Evolutionary conservation across 2,888 invertebrate genomes (phyloP).

Genomic region (Ypsolopha scabrella): DNA sequence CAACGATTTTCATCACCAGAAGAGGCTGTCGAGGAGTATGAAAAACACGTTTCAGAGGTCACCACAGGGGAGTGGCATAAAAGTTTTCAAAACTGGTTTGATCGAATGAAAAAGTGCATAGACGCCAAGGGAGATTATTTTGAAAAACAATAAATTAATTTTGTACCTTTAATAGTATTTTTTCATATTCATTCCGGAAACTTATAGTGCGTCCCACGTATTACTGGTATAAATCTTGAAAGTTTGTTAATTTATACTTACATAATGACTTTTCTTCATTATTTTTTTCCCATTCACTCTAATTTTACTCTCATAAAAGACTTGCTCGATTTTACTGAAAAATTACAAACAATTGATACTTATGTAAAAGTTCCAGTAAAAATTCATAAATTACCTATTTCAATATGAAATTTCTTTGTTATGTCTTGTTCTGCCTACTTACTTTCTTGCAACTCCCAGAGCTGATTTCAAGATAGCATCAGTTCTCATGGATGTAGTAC

Average conservation of each 20-base stretch:
- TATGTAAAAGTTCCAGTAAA: not conserved
- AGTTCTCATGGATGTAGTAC: conserved; percentile 75
- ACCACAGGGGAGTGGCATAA: too few relatives aligned
- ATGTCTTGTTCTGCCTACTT: conserved; percentile 25
- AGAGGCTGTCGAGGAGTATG: too few relatives aligned
- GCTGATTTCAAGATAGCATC: conserved; percentile 79
- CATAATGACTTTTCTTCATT: conserved; percentile 78
- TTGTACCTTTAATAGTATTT: too few relatives aligned
- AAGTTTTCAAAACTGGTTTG: too few relatives aligned
- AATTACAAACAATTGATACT: conserved; percentile 8
- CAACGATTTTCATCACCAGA: too few relatives aligned
- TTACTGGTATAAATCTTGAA: too few relatives aligned
- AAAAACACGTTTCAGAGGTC: too few relatives aligned
- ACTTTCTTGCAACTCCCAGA: conserved; percentile 80
- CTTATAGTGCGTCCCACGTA: too few relatives aligned
- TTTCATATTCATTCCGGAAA: too few relatives aligned
- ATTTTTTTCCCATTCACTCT: conserved; percentile 83
- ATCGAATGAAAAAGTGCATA: too few relatives aligned
- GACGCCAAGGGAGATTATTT: too few relatives aligned
- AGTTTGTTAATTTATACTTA: conserved; percentile 51
- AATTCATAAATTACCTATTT: not conserved
- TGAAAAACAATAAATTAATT: too few relatives aligned
- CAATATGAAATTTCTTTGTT: not conserved
- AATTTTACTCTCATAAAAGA: conserved; percentile 85
- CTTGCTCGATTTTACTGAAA: conserved; percentile 81